Percentiles rank a stretch among this genome's conserved stretches.
Evolutionary conservation across 1,140 invertebrate genomes (phyloP).

Genomic region (Diorhabda carinulata): DNA sequence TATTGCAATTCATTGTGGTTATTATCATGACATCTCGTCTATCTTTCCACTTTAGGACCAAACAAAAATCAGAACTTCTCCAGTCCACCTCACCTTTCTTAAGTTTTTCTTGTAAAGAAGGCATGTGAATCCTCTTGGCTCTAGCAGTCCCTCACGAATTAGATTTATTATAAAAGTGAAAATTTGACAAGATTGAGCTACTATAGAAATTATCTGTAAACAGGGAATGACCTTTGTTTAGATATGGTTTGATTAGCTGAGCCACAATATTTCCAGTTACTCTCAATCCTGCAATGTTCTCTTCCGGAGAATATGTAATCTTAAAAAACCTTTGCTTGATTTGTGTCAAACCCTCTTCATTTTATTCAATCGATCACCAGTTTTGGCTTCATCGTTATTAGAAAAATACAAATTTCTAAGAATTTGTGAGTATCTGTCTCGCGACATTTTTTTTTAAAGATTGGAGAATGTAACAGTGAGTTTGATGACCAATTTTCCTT

Average conservation of each 20-base stretch:
- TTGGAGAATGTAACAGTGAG: too few relatives aligned
- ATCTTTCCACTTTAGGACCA: slow-evolving; percentile 42
- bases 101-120: slow-evolving; percentile 34
- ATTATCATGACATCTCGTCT: slow-evolving; percentile 39
- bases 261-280: slow-evolving; percentile 37
- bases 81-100: slow-evolving; percentile 33
- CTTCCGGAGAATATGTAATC: slow-evolving; percentile 23
- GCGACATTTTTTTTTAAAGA: too few relatives aligned
- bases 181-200: slow-evolving; percentile 17
- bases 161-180: slow-evolving; percentile 31
- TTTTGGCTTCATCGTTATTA: too few relatives aligned
- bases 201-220: slow-evolving; percentile 30
- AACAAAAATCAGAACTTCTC: slow-evolving; percentile 30
- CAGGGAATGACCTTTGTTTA: slow-evolving; percentile 32
- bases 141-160: slow-evolving; percentile 39
- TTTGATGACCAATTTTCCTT: too few relatives aligned
- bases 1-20: slow-evolving; percentile 33
- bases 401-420: too few relatives aligned
- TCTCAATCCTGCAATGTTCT: slow-evolving; percentile 24
- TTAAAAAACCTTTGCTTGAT: background rate
- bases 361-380: too few relatives aligned
- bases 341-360: too few relatives aligned
- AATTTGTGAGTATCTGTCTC: too few relatives aligned
- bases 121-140: slow-evolving; percentile 38
- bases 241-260: slow-evolving; percentile 34